Conservation (phyloP, 2,888 invertebrate species). For the Macrophya annulata region DNA sequence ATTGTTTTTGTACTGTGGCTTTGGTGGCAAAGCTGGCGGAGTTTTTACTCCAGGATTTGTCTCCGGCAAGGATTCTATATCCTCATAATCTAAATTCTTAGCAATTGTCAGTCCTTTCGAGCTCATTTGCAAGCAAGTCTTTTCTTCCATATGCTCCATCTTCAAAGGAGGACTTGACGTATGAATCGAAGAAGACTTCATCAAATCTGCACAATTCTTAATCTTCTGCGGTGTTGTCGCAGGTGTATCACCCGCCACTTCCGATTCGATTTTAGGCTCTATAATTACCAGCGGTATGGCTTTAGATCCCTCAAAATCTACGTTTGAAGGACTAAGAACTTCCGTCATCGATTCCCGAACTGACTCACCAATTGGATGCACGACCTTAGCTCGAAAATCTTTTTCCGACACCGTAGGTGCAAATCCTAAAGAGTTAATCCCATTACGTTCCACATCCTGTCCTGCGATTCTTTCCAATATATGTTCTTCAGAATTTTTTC, state of each 20-base stretch:
- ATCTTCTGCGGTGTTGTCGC: conserved; percentile 55
- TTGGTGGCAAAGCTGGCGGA: conserved; percentile 90
- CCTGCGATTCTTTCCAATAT: conserved; percentile 60
- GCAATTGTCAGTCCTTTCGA: conserved; percentile 76
- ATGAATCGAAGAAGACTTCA: conserved; percentile 56
- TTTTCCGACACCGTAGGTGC: conserved; percentile 72
- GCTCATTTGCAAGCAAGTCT: conserved; percentile 75
- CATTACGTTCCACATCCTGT: conserved; percentile 59
- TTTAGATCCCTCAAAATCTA: conserved; percentile 68
- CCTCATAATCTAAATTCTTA: conserved; percentile 77
- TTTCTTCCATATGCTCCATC: conserved; percentile 75
- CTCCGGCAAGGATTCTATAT: conserved; percentile 77
- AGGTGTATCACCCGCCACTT: conserved; percentile 61
- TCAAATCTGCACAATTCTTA: conserved; percentile 54
- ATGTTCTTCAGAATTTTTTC: conserved; percentile 76
- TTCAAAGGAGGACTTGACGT: conserved; percentile 67
- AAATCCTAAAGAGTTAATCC: conserved; percentile 65
- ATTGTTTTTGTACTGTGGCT: conserved; percentile 81
- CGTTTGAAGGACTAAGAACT: conserved; percentile 60
- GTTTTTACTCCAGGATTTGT: conserved; percentile 77
- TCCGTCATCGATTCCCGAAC: conserved; percentile 49
- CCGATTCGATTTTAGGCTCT: conserved; percentile 65
- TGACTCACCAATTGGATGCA: conserved; percentile 53
- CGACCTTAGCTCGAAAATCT: conserved; percentile 73
- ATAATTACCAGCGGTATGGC: conserved; percentile 76